Evolutionary conservation across 2,888 invertebrate genomes (phyloP).

Genomic region (Eupithecia tripunctaria): DNA sequence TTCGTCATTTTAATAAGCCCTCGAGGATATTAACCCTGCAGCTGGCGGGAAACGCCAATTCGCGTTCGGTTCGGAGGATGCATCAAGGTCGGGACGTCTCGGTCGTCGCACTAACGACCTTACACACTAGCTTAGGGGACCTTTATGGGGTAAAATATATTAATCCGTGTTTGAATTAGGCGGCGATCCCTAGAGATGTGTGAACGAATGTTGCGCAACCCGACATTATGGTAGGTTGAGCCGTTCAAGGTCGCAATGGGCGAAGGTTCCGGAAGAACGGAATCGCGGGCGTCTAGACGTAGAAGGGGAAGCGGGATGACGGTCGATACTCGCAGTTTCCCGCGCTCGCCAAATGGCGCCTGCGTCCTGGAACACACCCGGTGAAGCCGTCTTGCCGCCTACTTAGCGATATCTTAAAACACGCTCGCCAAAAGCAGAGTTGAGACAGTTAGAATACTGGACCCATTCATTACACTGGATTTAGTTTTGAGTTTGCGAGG

Average conservation of each 20-base stretch:
- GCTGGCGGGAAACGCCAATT: conserved; percentile 63
- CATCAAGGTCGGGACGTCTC: conserved; percentile 74
- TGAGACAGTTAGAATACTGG: conserved; percentile 15
- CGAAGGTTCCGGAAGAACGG: conserved; percentile 82
- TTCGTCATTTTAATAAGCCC: conserved; percentile 53
- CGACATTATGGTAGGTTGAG: conserved; percentile 81
- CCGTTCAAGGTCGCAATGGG: conserved; percentile 81
- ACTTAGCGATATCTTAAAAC: conserved; percentile 56
- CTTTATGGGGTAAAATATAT: conserved; percentile 48
- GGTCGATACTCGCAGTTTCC: conserved; percentile 84
- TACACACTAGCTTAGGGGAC: conserved; percentile 52
- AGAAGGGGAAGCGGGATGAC: conserved; percentile 69
- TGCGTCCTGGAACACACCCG: conserved; percentile 70
- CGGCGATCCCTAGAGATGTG: conserved; percentile 59
- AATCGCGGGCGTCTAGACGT: conserved; percentile 81
- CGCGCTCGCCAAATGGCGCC: conserved; percentile 77
- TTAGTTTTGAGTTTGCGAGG: not conserved
- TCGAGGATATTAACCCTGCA: conserved; percentile 68
- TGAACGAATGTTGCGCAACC: conserved; percentile 68
- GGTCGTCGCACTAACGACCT: conserved; percentile 73
- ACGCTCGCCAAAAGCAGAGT: conserved; percentile 32
- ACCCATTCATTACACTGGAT: not conserved
- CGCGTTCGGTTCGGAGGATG: conserved; percentile 65
- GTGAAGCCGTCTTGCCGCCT: conserved; percentile 63
- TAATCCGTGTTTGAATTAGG: conserved; percentile 61